Percentiles rank a stretch among this genome's conserved stretches.
Conservation (phyloP, 2,797 vertebrate species). For the Leptatherina wallacei region DNA sequence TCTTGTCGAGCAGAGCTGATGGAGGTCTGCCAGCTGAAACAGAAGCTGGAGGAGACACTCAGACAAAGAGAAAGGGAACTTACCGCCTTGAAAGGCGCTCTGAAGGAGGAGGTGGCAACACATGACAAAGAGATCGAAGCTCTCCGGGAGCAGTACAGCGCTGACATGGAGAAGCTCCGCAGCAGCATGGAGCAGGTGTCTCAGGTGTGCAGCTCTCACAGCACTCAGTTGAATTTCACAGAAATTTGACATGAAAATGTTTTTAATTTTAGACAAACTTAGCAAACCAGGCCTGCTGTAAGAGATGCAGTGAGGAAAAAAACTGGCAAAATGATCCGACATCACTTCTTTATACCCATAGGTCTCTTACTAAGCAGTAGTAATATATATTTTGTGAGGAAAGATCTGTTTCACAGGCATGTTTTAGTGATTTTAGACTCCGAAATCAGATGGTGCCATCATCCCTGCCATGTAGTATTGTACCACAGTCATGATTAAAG, state of each 20-base stretch:
- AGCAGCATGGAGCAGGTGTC: slow-evolving; percentile 90
- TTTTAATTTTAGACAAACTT: not conserved
- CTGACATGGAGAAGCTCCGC: slow-evolving; percentile 90
- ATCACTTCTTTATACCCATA: not conserved
- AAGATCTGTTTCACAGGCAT: not conserved
- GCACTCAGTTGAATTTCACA: not conserved
- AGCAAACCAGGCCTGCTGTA: not conserved
- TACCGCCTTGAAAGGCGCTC: slow-evolving; percentile 91
- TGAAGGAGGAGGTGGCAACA: slow-evolving; percentile 93
- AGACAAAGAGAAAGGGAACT: slow-evolving; percentile 90
- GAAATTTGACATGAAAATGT: not conserved
- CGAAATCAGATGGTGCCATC: too few relatives aligned
- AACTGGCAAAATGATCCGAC: not conserved
- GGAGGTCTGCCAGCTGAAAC: slow-evolving; percentile 80
- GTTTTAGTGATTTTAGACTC: not conserved
- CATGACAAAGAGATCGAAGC: slow-evolving; percentile 90
- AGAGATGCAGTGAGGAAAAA: not conserved
- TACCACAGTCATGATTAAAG: too few relatives aligned
- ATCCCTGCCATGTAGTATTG: too few relatives aligned
- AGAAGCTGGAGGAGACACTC: slow-evolving; percentile 88
- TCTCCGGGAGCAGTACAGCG: slow-evolving; percentile 88
- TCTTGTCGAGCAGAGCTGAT: slow-evolving; percentile 85
- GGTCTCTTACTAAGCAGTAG: not conserved
- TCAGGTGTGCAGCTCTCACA: slow-evolving; percentile 80
- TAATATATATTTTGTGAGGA: not conserved